phyloP scores from a whole-genome alignment of 2,888 invertebrate species.

The Cheilosia scutellata region DNA sequence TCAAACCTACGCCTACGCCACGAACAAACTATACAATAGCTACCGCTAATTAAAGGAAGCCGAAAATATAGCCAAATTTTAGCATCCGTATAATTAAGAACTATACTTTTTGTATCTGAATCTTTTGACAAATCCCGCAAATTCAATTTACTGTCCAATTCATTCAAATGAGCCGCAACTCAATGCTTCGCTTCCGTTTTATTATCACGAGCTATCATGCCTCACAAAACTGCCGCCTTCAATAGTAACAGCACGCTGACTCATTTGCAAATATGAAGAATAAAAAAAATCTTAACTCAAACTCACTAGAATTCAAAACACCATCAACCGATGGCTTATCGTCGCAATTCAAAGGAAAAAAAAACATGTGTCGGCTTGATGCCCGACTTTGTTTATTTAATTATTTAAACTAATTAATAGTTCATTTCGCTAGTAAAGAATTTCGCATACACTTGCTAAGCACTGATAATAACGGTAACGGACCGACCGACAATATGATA shows the following conservation, averaged over 20 bases:
- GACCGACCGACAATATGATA: neutral
- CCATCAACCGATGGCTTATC: neutral
- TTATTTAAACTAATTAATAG: conserved; percentile 47
- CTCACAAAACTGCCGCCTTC: neutral
- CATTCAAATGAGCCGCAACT: neutral
- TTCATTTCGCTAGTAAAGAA: conserved; percentile 25
- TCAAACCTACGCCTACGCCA: too few relatives aligned
- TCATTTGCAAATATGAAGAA: neutral
- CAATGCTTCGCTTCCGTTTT: neutral
- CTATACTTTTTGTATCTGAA: too few relatives aligned
- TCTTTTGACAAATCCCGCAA: neutral
- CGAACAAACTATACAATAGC: too few relatives aligned
- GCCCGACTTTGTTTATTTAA: conserved; percentile 42
- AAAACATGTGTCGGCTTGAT: neutral
- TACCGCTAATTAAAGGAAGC: too few relatives aligned
- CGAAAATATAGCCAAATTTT: too few relatives aligned
- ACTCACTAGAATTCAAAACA: neutral
- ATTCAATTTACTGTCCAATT: neutral
- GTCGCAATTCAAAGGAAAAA: neutral
- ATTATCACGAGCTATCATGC: neutral
- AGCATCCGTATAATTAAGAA: too few relatives aligned
- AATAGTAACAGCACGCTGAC: neutral
- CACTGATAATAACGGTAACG: conserved; percentile 9
- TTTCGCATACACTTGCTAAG: conserved; percentile 16
- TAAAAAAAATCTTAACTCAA: neutral